A percentile compares a stretch with the other conserved stretches of the same genome.
Conservation (phyloP, 1,140 invertebrate species). For the Catajapyx aquilonaris region DNA sequence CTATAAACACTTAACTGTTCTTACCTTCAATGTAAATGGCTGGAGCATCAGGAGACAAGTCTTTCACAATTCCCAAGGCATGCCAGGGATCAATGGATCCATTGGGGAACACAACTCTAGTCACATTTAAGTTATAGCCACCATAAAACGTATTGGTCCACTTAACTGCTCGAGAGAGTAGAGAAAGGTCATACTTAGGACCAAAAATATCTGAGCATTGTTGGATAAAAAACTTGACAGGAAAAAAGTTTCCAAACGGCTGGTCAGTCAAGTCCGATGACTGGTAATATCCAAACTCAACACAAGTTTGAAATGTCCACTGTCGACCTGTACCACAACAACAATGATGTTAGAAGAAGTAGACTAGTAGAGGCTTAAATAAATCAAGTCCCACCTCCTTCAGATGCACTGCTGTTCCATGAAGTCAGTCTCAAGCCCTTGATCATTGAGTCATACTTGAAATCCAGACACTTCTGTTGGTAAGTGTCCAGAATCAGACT, state of each 20-base stretch:
- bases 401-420: conserved; percentile 36
- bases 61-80: conserved; percentile 15
- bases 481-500: conserved; percentile 39
- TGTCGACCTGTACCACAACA: conserved; percentile 44
- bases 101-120: conserved; percentile 28
- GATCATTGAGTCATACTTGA: conserved; percentile 59
- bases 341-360: too few species aligned
- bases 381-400: conserved; percentile 43
- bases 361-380: too few species aligned
- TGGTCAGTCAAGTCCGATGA: conserved; percentile 48
- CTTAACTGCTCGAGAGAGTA: too few species aligned
- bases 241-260: conserved; percentile 57
- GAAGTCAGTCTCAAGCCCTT: conserved; percentile 39
- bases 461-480: conserved; percentile 61
- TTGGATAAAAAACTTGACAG: conserved; percentile 52
- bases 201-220: conserved; percentile 72
- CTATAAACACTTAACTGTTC: not conserved
- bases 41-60: conserved; percentile 8
- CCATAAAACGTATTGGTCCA: conserved; percentile 27
- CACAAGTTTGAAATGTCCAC: conserved; percentile 91
- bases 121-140: conserved; percentile 19
- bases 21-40: conserved; percentile 13
- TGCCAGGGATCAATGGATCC: conserved; percentile 34
- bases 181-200: conserved; percentile 17
- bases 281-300: conserved; percentile 88